These are phyloP conservation scores for Rhopalosiphum maidis DNA, from an alignment of 1,140 invertebrate species.

Conservation along the genomic window DNA sequence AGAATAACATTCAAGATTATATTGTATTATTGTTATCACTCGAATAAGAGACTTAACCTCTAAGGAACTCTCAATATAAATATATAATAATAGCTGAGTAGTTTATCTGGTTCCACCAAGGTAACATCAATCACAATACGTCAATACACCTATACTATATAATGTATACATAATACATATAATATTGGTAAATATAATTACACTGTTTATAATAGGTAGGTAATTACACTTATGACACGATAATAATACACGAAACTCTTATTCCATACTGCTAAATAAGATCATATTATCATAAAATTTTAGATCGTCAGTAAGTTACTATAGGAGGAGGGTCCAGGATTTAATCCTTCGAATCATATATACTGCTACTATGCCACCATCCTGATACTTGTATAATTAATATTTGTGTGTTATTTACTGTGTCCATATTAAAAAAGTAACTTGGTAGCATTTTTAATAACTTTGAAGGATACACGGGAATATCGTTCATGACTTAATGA, in stretches of 20 bases:
- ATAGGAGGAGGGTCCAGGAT: neutral
- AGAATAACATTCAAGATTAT: neutral
- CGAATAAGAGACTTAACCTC: neutral
- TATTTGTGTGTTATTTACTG: neutral
- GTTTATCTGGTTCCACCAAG: slow-evolving; percentile 1
- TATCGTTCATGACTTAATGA: neutral
- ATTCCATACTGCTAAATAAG: neutral
- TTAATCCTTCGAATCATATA: neutral
- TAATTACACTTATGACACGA: neutral
- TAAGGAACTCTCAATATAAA: slow-evolving; percentile 3
- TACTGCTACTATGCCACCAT: too few relatives aligned
- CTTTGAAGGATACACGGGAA: neutral
- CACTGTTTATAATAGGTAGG: neutral
- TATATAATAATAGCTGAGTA: neutral
- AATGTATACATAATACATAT: neutral
- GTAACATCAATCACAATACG: neutral
- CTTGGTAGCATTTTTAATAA: neutral
- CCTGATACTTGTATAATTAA: neutral
- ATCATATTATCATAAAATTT: neutral
- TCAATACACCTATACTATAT: neutral
- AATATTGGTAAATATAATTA: neutral
- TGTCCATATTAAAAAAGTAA: neutral
- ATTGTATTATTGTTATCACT: neutral
- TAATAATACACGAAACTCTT: neutral
- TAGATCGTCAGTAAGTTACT: neutral